phyloP scores from a whole-genome alignment of 2,888 invertebrate genomes.

The Resseliella maxima region DNA sequence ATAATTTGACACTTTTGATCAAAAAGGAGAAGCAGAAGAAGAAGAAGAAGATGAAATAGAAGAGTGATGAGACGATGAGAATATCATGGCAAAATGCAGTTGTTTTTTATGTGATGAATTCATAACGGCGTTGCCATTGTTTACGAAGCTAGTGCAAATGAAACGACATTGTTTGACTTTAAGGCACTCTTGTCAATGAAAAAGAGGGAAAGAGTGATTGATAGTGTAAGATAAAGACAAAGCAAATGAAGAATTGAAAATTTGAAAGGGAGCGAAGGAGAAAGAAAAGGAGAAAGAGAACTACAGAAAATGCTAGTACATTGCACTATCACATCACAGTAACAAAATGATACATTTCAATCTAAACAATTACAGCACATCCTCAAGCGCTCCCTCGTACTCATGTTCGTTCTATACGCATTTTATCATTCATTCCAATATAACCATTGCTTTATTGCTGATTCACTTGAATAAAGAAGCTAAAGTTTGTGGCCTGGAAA shows the following conservation, averaged over 20 bases:
- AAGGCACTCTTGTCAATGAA: slow-evolving; percentile 13
- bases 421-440: background rate
- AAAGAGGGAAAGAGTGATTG: too few relatives aligned
- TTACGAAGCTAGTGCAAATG: background rate
- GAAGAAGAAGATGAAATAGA: background rate
- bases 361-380: background rate
- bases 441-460: background rate
- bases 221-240: too few relatives aligned
- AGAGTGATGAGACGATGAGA: background rate
- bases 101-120: background rate
- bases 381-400: background rate
- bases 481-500: slow-evolving; percentile 24
- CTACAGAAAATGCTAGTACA: too few relatives aligned
- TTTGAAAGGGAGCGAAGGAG: too few relatives aligned
- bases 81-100: slow-evolving; percentile 8
- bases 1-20: slow-evolving; percentile 18
- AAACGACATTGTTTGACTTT: slow-evolving; percentile 53
- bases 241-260: too few relatives aligned
- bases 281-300: too few relatives aligned
- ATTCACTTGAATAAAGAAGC: background rate
- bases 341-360: background rate
- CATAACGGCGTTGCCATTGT: background rate
- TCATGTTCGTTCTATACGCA: background rate
- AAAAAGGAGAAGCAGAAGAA: background rate
- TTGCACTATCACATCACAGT: background rate